Percentiles rank a stretch among this genome's conserved stretches.
phyloP scores from a whole-genome alignment of 2,113 vertebrate genomes.

The Pomatostomus ruficeps region DNA sequence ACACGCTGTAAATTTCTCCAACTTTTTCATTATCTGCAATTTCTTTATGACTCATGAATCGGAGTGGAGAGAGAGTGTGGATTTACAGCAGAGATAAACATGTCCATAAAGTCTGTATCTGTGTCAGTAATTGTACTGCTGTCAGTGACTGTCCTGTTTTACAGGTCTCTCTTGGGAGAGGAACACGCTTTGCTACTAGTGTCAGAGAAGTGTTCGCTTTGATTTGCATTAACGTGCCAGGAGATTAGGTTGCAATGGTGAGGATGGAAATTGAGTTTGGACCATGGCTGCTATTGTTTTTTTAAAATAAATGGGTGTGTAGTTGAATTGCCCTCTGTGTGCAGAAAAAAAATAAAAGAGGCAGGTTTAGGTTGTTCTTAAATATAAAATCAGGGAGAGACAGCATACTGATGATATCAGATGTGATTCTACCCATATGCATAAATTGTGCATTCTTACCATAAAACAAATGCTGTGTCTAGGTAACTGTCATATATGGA shows the following conservation, averaged over 20 bases:
- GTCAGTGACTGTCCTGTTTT: constrained; percentile 81
- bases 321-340: neutral
- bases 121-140: constrained; percentile 85
- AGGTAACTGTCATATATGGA: neutral
- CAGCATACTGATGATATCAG: neutral
- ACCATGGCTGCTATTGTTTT: constrained; percentile 42
- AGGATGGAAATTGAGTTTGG: constrained; percentile 57
- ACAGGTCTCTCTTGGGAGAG: constrained; percentile 80
- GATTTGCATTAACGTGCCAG: constrained; percentile 74
- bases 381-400: neutral
- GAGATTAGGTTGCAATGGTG: constrained; percentile 64
- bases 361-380: neutral
- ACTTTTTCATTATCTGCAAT: constrained; percentile 99
- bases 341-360: neutral
- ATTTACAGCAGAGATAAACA: constrained; percentile 94
- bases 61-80: constrained; percentile 84
- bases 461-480: constrained; percentile 44
- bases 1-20: constrained; percentile 97
- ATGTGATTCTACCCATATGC: neutral
- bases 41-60: constrained; percentile 90
- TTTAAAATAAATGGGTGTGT: neutral
- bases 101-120: constrained; percentile 88
- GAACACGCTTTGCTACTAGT: constrained; percentile 64
- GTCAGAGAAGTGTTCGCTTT: constrained; percentile 63
- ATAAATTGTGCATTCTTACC: constrained; percentile 13